phyloP scores from a whole-genome alignment of 2,113 vertebrate genomes.

The Pedionomus torquatus region DNA sequence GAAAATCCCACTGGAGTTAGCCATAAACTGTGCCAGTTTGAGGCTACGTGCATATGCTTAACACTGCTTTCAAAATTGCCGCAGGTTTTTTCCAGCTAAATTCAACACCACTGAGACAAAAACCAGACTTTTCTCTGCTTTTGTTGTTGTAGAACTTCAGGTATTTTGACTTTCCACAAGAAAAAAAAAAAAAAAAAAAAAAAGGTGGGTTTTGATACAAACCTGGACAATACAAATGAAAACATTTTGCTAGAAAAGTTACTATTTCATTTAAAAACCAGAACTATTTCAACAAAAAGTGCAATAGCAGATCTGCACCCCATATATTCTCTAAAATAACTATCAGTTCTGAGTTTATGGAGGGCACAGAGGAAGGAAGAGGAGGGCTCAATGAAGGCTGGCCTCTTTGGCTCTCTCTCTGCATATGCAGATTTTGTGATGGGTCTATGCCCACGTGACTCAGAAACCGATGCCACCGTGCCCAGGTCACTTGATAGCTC shows the following conservation, averaged over 20 bases:
- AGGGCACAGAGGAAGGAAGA: background rate
- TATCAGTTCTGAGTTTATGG: background rate
- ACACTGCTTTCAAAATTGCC: background rate
- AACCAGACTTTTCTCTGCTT: background rate
- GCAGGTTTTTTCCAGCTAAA: background rate
- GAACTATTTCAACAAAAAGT: background rate
- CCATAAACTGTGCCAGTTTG: background rate
- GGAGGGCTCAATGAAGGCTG: background rate
- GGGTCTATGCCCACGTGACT: rapidly evolving
- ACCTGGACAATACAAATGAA: background rate
- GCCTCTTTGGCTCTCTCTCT: rapidly evolving
- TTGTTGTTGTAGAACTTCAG: background rate
- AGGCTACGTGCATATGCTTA: background rate
- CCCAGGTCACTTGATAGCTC: background rate
- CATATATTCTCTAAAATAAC: background rate
- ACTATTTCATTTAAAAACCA: background rate
- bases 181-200: too few relatives aligned
- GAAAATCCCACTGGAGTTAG: background rate
- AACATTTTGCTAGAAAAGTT: background rate
- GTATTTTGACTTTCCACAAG: background rate
- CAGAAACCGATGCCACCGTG: background rate
- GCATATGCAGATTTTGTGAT: background rate
- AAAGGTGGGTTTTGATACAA: background rate
- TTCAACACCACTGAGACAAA: background rate
- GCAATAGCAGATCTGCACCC: background rate